Conservation (phyloP, 2,888 invertebrate species). For the Megaustenia siamemsis region DNA sequence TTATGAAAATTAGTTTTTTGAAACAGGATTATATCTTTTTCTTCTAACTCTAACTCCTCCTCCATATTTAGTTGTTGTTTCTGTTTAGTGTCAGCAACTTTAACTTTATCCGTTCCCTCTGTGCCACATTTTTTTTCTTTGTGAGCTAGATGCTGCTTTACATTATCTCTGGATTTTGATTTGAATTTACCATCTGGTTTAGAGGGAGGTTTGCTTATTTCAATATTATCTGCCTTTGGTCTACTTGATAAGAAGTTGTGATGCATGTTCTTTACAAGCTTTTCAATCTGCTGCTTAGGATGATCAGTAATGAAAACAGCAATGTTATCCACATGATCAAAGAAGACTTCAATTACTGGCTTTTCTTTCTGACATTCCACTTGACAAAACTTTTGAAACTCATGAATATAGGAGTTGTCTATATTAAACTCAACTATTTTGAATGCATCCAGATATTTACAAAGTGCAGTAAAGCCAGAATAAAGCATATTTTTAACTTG, state of each 20-base stretch:
- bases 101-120: background rate
- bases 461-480: background rate
- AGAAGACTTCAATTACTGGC: background rate
- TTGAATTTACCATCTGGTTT: background rate
- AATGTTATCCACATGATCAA: background rate
- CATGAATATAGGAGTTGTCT: background rate
- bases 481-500: background rate
- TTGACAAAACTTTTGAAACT: constrained; percentile 23
- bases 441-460: constrained; percentile 10
- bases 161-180: background rate
- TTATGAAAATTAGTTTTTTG: constrained; percentile 23
- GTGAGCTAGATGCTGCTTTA: background rate
- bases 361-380: background rate
- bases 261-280: background rate
- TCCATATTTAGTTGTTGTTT: background rate
- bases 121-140: background rate
- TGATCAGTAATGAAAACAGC: background rate
- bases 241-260: background rate
- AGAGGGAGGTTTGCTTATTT: background rate
- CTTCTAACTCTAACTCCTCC: constrained; percentile 1
- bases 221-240: background rate
- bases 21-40: constrained; percentile 24
- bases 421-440: background rate
- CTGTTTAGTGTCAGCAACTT: no score
- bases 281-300: background rate